phyloP scores from a whole-genome alignment of 2,888 invertebrate genomes.

The Geophilus truncorum region DNA sequence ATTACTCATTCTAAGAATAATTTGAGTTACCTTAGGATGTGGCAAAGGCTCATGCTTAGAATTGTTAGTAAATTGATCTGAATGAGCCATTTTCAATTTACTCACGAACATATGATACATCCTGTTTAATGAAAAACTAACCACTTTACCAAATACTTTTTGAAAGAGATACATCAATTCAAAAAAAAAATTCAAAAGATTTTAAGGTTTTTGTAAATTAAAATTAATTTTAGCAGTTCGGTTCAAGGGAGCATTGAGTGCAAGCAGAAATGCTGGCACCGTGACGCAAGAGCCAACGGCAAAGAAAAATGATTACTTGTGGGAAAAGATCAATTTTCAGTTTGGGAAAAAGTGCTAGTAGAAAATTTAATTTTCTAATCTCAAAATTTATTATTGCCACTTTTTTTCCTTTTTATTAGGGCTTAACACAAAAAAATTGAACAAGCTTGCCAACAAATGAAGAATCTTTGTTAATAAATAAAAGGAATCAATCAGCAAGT shows the following conservation, averaged over 20 bases:
- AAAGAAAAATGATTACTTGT: conserved; percentile 4
- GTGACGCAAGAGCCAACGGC: background rate
- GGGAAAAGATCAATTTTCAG: background rate
- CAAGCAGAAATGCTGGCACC: background rate
- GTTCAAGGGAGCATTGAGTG: background rate
- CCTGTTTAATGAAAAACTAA: no score
- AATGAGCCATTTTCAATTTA: no score
- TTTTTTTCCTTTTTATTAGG: background rate
- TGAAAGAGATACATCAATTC: no score
- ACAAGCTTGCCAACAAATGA: background rate
- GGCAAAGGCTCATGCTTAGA: no score
- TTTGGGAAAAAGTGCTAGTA: background rate
- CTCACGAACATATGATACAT: no score
- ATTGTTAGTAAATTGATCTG: no score
- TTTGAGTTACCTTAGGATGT: no score
- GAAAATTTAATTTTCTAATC: background rate
- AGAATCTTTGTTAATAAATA: background rate
- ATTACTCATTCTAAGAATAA: no score
- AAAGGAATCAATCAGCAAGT: background rate
- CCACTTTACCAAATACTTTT: no score
- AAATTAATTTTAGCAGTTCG: background rate
- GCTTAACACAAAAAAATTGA: background rate
- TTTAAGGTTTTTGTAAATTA: no score
- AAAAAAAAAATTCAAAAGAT: no score
- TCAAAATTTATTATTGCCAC: background rate